Evolutionary conservation across 2,113 vertebrate genomes (phyloP).

Genomic region (Herpetotheres cachinnans): DNA sequence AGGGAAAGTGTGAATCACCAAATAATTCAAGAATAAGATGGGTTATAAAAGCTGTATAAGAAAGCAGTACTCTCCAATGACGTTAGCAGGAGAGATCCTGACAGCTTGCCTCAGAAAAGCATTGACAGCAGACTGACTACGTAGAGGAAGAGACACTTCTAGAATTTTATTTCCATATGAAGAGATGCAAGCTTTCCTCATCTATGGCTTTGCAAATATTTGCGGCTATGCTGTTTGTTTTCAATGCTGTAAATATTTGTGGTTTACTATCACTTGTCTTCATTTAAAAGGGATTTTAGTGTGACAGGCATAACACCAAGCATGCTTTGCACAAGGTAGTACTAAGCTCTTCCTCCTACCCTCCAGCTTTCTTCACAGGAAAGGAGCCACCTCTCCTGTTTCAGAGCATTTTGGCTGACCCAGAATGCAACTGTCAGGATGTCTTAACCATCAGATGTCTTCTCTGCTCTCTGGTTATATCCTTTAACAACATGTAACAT

Average conservation of each 20-base stretch:
- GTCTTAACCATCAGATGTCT: not conserved
- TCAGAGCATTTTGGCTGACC: not conserved
- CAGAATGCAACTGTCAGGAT: not conserved
- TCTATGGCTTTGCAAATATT: not conserved
- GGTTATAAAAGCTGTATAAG: not conserved
- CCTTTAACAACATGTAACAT: not conserved
- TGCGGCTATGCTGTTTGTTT: not conserved
- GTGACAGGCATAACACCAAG: not conserved
- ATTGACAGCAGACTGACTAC: not conserved
- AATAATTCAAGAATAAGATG: not conserved
- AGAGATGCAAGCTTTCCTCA: not conserved
- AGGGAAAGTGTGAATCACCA: not conserved
- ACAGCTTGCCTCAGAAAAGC: not conserved
- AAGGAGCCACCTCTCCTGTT: not conserved
- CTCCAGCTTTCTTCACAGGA: not conserved
- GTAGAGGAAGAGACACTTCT: not conserved
- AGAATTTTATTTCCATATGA: not conserved
- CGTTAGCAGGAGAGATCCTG: not conserved
- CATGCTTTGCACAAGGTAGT: not conserved
- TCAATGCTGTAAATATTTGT: not conserved
- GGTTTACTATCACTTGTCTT: not conserved
- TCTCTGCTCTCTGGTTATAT: not conserved
- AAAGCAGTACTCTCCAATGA: not conserved
- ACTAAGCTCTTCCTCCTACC: not conserved
- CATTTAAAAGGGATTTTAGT: not conserved